Conservation (phyloP, 1,140 invertebrate genomes). For the Triops longicaudatus region DNA sequence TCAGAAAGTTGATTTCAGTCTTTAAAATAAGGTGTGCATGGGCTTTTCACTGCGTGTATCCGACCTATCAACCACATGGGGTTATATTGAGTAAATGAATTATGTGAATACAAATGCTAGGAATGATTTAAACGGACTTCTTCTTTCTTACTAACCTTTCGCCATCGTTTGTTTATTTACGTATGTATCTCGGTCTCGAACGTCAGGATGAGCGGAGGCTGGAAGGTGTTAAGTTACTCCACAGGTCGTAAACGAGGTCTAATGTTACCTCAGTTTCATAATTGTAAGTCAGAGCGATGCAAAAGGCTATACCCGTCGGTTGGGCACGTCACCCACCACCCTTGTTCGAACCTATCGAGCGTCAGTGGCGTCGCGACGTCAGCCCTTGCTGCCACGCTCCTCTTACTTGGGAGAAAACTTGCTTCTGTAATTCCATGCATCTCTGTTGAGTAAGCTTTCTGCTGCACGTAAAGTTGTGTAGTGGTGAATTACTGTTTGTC, state of each 20-base stretch:
- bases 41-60: constrained; percentile 14
- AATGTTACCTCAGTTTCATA: background rate
- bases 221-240: too few relatives aligned
- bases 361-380: constrained; percentile 13
- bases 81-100: constrained; percentile 5
- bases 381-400: constrained; percentile 1
- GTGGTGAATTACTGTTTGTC: background rate
- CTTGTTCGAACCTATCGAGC: background rate
- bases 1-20: background rate
- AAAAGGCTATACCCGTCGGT: background rate
- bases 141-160: background rate
- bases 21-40: background rate
- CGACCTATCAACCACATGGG: background rate
- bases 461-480: background rate
- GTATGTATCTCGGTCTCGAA: background rate
- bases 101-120: constrained; percentile 11
- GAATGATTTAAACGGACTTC: background rate
- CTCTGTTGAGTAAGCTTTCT: background rate
- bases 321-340: background rate
- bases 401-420: background rate
- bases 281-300: background rate
- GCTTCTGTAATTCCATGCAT: background rate
- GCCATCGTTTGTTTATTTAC: background rate
- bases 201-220: background rate
- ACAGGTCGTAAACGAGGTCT: background rate